Base-by-base conservation (phyloP, 2,888 invertebrate genomes). In the Halictus ligatus region DNA sequence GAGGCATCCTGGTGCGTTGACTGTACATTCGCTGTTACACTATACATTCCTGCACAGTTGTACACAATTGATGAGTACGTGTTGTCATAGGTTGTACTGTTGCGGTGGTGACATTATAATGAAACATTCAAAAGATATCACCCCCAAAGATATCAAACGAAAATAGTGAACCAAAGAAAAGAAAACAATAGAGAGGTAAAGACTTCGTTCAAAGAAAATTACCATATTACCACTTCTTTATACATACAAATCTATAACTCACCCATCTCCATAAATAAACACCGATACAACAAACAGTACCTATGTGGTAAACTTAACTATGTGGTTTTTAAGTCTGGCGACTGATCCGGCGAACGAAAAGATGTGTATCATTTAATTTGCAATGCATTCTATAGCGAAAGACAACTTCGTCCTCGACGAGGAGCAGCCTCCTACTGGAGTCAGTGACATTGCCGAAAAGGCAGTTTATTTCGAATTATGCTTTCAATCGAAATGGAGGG, bases 1-100 rank as follows among this genome's bases (percentile, higher is more conserved):
- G 88, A 86, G 78, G 84, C 85, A 89, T 80, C 64, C 81, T 84
- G 83, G 83, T 85, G 89, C 90, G 86, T 87, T 88, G 85, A 85
- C 75, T 88, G 91, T 91, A 88, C 75, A 85, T 84, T 89, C 87
- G 88, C 79, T 86, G 85, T 89, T 83, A 86, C 86, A 83, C 78
- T 81, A 81, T 81, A 90, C 58, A 80, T 80, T 80, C 58, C 77
- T 83, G 86, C 88, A 86, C 83, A 82, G 75, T 86, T 84, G 81
- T 84, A 75, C 80, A 82, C 60, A 74, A 81, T 75, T 81, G 84
- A 85, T 75, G 72, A 84, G 67, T 83, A 77, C 87, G 80, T 60
- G 75, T 85, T 64, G 74, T 54, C 74, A 77, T 75, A 50, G 72
- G 80, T 80, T 81, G 76, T 75, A 54, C 82, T 86, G 89, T 75